Conservation (phyloP, 2,888 invertebrate species). For the Ecliptopera silaceata region DNA sequence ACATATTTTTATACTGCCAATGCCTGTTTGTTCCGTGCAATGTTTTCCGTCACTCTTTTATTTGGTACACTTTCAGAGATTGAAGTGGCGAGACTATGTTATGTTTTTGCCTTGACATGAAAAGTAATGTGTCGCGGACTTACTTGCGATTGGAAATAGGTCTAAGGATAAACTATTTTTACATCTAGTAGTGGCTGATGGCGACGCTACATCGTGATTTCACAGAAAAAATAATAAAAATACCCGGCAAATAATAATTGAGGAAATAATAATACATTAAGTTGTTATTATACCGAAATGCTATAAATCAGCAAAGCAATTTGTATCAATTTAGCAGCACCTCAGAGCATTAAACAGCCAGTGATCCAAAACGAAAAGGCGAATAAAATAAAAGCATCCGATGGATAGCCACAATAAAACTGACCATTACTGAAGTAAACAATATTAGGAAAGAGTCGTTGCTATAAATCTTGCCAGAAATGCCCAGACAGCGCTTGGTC, state of each 20-base stretch:
- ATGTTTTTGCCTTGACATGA: neutral
- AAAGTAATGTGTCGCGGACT: neutral
- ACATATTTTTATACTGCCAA: conserved; percentile 26
- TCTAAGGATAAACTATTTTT: no score
- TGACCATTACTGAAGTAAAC: conserved; percentile 76
- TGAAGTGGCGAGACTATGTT: neutral
- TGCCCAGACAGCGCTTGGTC: conserved; percentile 63
- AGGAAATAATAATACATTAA: conserved; percentile 12
- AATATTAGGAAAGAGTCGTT: conserved; percentile 73
- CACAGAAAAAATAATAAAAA: neutral
- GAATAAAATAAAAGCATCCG: conserved; percentile 64
- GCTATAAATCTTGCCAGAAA: conserved; percentile 71
- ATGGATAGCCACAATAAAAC: conserved; percentile 68
- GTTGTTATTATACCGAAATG: conserved; percentile 18
- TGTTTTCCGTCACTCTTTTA: conserved; percentile 20
- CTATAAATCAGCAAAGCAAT: conserved; percentile 25
- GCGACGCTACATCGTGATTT: neutral
- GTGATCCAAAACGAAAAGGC: conserved; percentile 52
- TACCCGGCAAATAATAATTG: conserved; percentile 3
- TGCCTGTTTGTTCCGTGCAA: conserved; percentile 25
- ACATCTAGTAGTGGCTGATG: no score
- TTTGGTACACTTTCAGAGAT: conserved; percentile 16
- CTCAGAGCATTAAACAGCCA: conserved; percentile 51
- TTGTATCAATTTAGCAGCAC: conserved; percentile 42
- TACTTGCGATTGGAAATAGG: no score